phyloP scores from a whole-genome alignment of 1,140 invertebrate genomes.

The Trissolcus basalis region DNA sequence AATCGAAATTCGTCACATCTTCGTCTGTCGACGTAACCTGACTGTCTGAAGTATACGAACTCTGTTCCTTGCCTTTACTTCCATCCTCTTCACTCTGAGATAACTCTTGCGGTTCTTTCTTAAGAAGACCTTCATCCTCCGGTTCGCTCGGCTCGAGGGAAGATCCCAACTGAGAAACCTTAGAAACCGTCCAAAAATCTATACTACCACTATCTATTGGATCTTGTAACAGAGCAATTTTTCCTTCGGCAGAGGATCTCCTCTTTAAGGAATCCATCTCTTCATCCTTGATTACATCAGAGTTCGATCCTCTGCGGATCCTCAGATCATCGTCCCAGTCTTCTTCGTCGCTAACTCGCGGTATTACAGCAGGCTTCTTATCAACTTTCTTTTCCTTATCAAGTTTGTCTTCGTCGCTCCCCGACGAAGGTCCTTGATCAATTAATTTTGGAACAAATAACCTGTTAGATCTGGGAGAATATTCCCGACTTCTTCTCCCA shows the following conservation, averaged over 20 bases:
- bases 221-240: slow-evolving; percentile 69
- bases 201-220: slow-evolving; percentile 66
- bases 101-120: slow-evolving; percentile 57
- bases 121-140: slow-evolving; percentile 64
- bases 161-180: slow-evolving; percentile 65
- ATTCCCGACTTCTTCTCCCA: slow-evolving; percentile 50
- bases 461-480: slow-evolving; percentile 42
- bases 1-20: slow-evolving; percentile 59
- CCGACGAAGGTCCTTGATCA: slow-evolving; percentile 64
- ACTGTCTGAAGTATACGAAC: slow-evolving; percentile 58
- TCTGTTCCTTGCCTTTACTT: slow-evolving; percentile 34
- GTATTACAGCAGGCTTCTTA: slow-evolving; percentile 44
- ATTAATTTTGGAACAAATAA: slow-evolving; percentile 39
- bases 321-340: slow-evolving; percentile 71
- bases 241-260: slow-evolving; percentile 73
- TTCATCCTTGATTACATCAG: slow-evolving; percentile 63
- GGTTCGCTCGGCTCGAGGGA: slow-evolving; percentile 70
- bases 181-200: slow-evolving; percentile 72
- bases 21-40: slow-evolving; percentile 65
- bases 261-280: slow-evolving; percentile 61
- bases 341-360: slow-evolving; percentile 68
- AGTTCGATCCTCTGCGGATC: slow-evolving; percentile 62
- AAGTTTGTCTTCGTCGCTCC: slow-evolving; percentile 64
- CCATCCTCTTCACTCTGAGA: slow-evolving; percentile 61
- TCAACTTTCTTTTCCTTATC: slow-evolving; percentile 17